Base-by-base conservation (phyloP, 2,113 vertebrate genomes). In the Plectropomus leopardus region DNA sequence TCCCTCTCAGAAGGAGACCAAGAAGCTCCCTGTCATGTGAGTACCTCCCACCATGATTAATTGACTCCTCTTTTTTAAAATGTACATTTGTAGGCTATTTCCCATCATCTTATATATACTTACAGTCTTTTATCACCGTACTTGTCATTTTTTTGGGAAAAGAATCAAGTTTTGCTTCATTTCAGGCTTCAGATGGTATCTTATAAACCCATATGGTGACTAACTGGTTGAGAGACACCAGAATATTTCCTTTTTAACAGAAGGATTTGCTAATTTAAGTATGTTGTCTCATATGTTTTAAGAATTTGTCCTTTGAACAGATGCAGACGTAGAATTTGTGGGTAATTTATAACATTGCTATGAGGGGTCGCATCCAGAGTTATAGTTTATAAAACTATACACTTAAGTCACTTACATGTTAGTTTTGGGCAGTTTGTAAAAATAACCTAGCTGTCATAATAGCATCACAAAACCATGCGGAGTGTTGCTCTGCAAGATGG, bases 21-120 rank as follows among this genome's bases (percentile, higher is more conserved):
- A 98, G 96, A 99, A 96, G 93, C 96, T 97, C 66, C 96, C 97
- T 0, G 94, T 97, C 88, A 95, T 98, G 98, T 99, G 93, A 98
- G 98, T 97, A 86, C 26, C 44, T n/a, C 1, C 21, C 47, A 47
- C 44, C 4, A 4, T 8, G 36, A 3, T 54, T 17, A 11, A 36
- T 55, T 24, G 1, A 8, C 16, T 32, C 7, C 26, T 23, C 6
- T 57, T n/a, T 42, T 65, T 63, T 5, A 32, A 55, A 55, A 74
- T 58, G 32, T 10, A 10, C 70, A 23, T 45, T 32, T 21, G 3
- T 26, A 48, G 51, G 2, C 19, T 28, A 1, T 48, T 79, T 85
- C 42, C n/a, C 14, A 44, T 58, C 36, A n/a, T 11, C 23, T 21
- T 11, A 21, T 32, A 5, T 21, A 26, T 8, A 9, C 50, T 0